These are phyloP conservation scores for Eupristina koningsbergeri DNA, from an alignment of 1,140 invertebrate genomes.

Conservation along the genomic window DNA sequence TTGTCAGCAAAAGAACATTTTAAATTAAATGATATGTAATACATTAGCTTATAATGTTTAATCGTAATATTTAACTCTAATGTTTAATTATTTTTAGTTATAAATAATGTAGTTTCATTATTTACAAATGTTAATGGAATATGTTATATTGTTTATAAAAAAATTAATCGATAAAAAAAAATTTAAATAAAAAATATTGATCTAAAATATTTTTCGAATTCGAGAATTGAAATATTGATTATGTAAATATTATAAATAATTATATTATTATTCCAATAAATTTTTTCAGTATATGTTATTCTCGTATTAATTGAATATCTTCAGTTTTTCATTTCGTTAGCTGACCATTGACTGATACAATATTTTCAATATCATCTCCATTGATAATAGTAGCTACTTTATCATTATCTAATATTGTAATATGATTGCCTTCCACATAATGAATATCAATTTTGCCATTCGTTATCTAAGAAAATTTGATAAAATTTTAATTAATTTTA, in stretches of 20 bases:
- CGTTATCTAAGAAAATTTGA: constrained; percentile 60
- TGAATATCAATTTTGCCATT: constrained; percentile 59
- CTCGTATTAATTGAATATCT: background rate
- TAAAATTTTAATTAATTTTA: too few species aligned
- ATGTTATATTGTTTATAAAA: background rate
- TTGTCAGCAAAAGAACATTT: background rate
- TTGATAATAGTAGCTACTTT: constrained; percentile 78
- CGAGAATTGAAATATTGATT: background rate
- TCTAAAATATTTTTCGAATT: background rate
- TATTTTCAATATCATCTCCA: constrained; percentile 62
- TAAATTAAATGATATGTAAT: background rate
- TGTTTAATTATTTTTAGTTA: background rate
- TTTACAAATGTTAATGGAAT: background rate
- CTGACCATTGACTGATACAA: constrained; percentile 56
- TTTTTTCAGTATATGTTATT: background rate
- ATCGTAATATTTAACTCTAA: too few species aligned
- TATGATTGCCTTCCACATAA: constrained; percentile 78
- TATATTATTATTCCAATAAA: background rate
- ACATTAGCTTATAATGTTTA: background rate
- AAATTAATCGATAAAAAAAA: background rate
- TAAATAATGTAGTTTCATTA: background rate
- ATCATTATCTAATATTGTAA: constrained; percentile 79
- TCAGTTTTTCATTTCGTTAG: constrained; percentile 48
- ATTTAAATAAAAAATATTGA: background rate
- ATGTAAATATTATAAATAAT: background rate